A percentile compares a stretch with the other conserved stretches of the same genome.
These are phyloP conservation scores for Hyperopisus bebe DNA, from an alignment of 2,113 vertebrate genomes.

Conservation along the genomic window DNA sequence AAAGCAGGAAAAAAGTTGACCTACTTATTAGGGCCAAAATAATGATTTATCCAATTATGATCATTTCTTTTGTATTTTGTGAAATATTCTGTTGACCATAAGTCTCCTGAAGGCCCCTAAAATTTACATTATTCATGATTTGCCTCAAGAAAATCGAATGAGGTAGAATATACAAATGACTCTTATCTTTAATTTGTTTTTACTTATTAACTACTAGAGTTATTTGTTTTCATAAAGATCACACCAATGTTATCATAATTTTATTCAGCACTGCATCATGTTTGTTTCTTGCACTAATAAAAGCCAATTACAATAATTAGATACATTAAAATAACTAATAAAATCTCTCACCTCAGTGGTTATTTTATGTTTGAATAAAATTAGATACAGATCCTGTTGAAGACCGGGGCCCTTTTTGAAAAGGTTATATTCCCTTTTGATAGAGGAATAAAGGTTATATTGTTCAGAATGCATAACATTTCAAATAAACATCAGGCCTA, in stretches of 20 bases:
- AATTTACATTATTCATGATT: not conserved
- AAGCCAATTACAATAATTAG: constrained; percentile 13
- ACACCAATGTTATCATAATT: not conserved
- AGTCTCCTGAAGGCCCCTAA: not conserved
- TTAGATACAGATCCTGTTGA: not conserved
- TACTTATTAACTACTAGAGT: not conserved
- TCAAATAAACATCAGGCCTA: not conserved
- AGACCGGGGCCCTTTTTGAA: not conserved
- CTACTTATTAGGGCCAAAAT: not conserved
- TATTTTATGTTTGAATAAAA: constrained; percentile 8
- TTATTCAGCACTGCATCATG: not conserved
- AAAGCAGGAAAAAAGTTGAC: not conserved
- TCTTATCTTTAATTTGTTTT: not conserved
- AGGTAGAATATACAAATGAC: not conserved
- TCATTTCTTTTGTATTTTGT: not conserved
- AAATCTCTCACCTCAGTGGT: constrained; percentile 8
- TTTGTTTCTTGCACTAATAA: not conserved
- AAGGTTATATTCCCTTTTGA: constrained; percentile 10
- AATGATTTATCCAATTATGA: not conserved
- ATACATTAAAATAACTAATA: constrained; percentile 2
- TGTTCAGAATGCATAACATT: constrained; percentile 4
- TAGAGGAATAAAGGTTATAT: constrained; percentile 11
- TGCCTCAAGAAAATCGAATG: not conserved
- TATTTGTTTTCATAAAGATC: not conserved
- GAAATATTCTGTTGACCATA: not conserved